Percentiles rank a stretch among this genome's conserved stretches.
These are phyloP conservation scores for Drosophila kurseongensis DNA, from an alignment of 1,140 invertebrate species.

Conservation along the genomic window DNA sequence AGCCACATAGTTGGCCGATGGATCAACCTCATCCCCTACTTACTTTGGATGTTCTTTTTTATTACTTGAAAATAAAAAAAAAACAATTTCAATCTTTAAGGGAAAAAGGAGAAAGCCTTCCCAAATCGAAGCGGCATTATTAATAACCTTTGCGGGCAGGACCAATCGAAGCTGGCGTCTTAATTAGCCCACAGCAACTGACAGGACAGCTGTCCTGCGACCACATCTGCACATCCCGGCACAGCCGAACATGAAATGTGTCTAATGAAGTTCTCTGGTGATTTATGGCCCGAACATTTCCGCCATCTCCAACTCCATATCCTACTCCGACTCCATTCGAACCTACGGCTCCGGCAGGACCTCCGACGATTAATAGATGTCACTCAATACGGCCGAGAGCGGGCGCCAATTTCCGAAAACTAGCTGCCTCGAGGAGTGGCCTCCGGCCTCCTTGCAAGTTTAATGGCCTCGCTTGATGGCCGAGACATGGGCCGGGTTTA, in stretches of 20 bases:
- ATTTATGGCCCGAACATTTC: conserved; percentile 70
- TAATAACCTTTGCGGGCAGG: conserved; percentile 53
- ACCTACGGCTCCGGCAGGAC: conserved; percentile 21
- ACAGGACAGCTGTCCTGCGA: conserved; percentile 57
- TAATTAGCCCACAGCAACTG: conserved; percentile 61
- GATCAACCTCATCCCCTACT: conserved; percentile 28
- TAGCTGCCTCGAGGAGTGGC: conserved; percentile 31
- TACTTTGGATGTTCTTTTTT: conserved; percentile 22
- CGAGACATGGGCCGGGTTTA: conserved; percentile 68
- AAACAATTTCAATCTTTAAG: conserved; percentile 50
- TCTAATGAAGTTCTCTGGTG: conserved; percentile 73
- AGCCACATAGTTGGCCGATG: conserved; percentile 20
- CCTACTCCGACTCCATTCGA: conserved; percentile 2
- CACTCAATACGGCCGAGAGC: conserved; percentile 61
- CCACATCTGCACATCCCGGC: conserved; percentile 34
- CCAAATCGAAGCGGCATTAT: conserved; percentile 43
- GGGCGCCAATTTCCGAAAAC: conserved; percentile 71
- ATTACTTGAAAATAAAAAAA: conserved; percentile 3
- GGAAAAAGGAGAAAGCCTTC: background rate
- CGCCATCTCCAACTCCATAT: conserved; percentile 21
- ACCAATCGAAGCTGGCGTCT: conserved; percentile 54
- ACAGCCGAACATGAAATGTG: conserved; percentile 55
- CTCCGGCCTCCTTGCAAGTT: conserved; percentile 25
- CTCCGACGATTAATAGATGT: conserved; percentile 70
- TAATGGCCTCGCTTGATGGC: conserved; percentile 59